These are phyloP conservation scores for Ectemnius lituratus DNA, from an alignment of 2,888 invertebrate genomes.

Conservation along the genomic window DNA sequence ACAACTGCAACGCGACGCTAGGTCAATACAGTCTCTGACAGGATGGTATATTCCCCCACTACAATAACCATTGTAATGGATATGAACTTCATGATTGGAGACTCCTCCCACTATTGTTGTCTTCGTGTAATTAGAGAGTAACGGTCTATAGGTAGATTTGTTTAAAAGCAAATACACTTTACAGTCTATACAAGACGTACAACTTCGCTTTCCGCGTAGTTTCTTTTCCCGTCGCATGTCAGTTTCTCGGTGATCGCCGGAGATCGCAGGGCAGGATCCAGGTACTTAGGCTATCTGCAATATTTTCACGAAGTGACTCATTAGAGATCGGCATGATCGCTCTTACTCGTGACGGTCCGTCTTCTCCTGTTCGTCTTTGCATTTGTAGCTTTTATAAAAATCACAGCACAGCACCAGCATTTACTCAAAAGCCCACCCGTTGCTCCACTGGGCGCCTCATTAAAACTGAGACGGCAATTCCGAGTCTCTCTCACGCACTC, in stretches of 20 bases:
- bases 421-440: constrained; percentile 69
- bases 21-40: too few relatives aligned
- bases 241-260: constrained; percentile 58
- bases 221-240: constrained; percentile 33
- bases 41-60: too few relatives aligned
- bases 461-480: constrained; percentile 67
- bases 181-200: constrained; percentile 73
- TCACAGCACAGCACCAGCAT: constrained; percentile 75
- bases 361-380: constrained; percentile 11
- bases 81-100: constrained; percentile 57
- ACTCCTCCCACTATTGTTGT: constrained; percentile 41
- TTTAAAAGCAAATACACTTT: constrained; percentile 75
- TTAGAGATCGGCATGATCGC: constrained; percentile 36
- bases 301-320: constrained; percentile 69
- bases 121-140: constrained; percentile 57
- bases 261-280: constrained; percentile 72
- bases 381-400: constrained; percentile 70
- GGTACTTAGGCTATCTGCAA: constrained; percentile 75
- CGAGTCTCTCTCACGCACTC: constrained; percentile 5
- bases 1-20: too few relatives aligned
- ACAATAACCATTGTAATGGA: not conserved
- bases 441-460: constrained; percentile 64
- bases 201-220: constrained; percentile 42
- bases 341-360: not conserved
- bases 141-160: constrained; percentile 82